Base-by-base conservation (phyloP, 2,113 vertebrate genomes). In the Phalacrocorax aristotelis region DNA sequence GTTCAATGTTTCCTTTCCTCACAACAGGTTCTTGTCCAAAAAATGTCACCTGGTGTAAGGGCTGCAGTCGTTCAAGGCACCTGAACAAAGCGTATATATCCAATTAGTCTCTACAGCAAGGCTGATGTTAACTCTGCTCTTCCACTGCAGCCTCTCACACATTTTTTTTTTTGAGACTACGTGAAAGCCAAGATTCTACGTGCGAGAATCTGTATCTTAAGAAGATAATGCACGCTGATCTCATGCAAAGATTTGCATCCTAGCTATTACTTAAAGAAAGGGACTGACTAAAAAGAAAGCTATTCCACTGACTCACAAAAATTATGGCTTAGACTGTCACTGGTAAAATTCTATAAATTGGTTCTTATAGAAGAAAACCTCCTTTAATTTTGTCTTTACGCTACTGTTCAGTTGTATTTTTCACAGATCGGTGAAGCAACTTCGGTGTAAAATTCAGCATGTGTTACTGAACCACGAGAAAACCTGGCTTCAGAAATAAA, bases 1-100 rank as follows among this genome's bases (percentile, higher is more conserved):
- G 98, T 46, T 98, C 98, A 5, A 99, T 96, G 83, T 97, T 98
- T 72, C 99, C 99, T 95, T 99, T 99, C 96, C 98, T 99, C 94
- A 98, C 95, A 49, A 99, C 5, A 15, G 99, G 98, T n/a, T 97
- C 93, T 64, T 98, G 98, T 75, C 99, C 99, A 60, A 97, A 97
- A 96, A 99, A 99, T 6, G 98, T 98, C 88, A 99, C 97, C 97
- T 99, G 98, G 96, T 99, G 98, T 15, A 99, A 98, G 83, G 98
- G 98, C 90, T 99, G 98, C 98, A 99, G 98, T 92, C 96, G 98
- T 42, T 97, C 97, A n/a, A 99, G 93, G 44, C 99, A 99, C 95
- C 99, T 99, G 97, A 52, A 84, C 46, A 89, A 32, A 71, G 66
- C 49, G 16, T 0, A 66, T 6, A 38, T 23, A 49, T 20, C 57